Evolutionary conservation across 2,797 vertebrate genomes (phyloP).

Genomic region (Botia kubotai): DNA sequence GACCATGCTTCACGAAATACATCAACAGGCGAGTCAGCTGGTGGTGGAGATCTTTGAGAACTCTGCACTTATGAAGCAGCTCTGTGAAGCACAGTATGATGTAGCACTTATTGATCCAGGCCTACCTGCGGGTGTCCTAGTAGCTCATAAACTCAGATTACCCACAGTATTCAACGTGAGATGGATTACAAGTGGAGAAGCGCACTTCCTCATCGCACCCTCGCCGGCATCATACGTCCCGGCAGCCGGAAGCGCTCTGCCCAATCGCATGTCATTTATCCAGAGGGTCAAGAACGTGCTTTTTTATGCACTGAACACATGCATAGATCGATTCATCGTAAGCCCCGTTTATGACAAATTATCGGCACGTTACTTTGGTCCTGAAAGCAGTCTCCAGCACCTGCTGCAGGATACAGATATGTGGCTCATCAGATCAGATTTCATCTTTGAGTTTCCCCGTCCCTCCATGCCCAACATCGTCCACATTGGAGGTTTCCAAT

Average conservation of each 20-base stretch:
- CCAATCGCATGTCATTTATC: slow-evolving; percentile 71
- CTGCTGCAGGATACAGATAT: slow-evolving; percentile 75
- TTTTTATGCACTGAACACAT: slow-evolving; percentile 59
- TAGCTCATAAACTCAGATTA: slow-evolving; percentile 74
- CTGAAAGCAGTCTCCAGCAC: slow-evolving; percentile 71
- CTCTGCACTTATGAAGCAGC: slow-evolving; percentile 68
- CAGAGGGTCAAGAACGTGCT: slow-evolving; percentile 71
- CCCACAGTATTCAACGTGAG: slow-evolving; percentile 72
- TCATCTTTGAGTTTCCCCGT: slow-evolving; percentile 80
- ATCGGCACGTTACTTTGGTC: slow-evolving; percentile 70
- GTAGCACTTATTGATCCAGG: slow-evolving; percentile 74
- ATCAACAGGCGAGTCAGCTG: slow-evolving; percentile 68
- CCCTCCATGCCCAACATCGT: slow-evolving; percentile 80
- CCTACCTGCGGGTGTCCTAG: slow-evolving; percentile 70
- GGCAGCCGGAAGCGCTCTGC: slow-evolving; percentile 32
- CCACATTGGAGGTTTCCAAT: slow-evolving; percentile 82
- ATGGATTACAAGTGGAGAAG: slow-evolving; percentile 76
- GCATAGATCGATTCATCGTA: slow-evolving; percentile 62
- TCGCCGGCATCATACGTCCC: slow-evolving; percentile 77
- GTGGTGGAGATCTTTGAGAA: slow-evolving; percentile 74
- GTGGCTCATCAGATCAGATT: slow-evolving; percentile 81
- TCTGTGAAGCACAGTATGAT: slow-evolving; percentile 68
- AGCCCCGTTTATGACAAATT: slow-evolving; percentile 69
- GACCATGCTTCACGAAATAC: slow-evolving; percentile 51
- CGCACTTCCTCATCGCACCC: slow-evolving; percentile 72